phyloP scores from a whole-genome alignment of 2,797 vertebrate species.

The Bradypus variegatus region DNA sequence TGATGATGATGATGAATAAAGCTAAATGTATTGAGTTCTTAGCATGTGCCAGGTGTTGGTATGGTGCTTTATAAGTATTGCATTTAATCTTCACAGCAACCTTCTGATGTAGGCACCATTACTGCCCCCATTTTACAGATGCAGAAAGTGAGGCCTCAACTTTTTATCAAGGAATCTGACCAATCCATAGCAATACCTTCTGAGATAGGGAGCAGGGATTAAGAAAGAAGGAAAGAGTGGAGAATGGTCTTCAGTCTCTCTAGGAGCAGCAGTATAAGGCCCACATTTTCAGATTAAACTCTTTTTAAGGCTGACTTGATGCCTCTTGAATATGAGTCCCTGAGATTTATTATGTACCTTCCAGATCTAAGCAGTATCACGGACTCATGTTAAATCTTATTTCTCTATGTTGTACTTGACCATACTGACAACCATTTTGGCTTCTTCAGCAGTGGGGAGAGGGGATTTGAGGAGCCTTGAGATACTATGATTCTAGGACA shows the following conservation, averaged over 20 bases:
- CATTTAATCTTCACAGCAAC: neutral
- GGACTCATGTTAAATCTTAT: neutral
- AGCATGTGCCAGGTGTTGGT: neutral
- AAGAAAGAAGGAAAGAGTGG: neutral
- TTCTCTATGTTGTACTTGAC: neutral
- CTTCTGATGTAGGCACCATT: neutral
- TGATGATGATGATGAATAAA: neutral
- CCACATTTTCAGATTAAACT: neutral
- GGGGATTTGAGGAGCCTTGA: neutral
- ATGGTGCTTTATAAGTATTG: neutral
- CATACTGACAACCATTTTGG: neutral
- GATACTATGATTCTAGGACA: neutral
- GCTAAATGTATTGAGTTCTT: neutral
- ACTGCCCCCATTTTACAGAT: neutral
- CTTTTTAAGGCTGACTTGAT: neutral
- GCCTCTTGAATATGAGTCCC: neutral
- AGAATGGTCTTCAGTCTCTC: neutral
- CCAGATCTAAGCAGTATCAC: neutral
- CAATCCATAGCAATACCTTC: neutral
- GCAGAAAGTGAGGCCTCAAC: neutral
- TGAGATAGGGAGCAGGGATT: neutral
- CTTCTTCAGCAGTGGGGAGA: neutral
- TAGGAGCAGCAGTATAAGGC: neutral
- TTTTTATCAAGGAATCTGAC: neutral
- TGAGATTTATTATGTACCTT: neutral